These are phyloP conservation scores for Heteropelma amictum DNA, from an alignment of 2,888 invertebrate species.

Conservation along the genomic window DNA sequence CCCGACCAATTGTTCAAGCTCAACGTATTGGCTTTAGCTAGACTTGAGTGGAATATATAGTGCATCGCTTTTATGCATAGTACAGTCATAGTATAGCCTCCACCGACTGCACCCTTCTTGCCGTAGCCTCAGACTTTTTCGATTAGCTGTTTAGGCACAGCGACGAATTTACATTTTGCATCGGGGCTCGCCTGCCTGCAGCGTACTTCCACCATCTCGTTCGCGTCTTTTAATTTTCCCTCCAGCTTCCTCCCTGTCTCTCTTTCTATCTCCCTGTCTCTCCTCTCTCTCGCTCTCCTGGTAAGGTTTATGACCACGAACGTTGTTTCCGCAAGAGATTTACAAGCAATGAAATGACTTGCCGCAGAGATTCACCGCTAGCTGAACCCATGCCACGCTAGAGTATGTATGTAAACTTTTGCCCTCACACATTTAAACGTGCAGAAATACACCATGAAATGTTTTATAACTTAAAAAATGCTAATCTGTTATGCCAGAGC, in stretches of 20 bases:
- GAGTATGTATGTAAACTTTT: constrained; percentile 5
- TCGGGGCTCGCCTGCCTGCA: constrained; percentile 20
- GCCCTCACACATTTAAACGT: constrained; percentile 13
- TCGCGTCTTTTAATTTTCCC: constrained; percentile 7
- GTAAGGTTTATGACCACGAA: constrained; percentile 53
- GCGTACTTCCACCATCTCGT: neutral
- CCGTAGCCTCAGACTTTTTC: constrained; percentile 43
- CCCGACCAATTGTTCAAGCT: constrained; percentile 21
- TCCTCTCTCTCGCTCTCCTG: neutral
- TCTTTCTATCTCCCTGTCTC: neutral
- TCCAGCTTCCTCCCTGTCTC: neutral
- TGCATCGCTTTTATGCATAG: neutral
- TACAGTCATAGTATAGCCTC: neutral
- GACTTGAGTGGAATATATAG: neutral
- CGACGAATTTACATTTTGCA: constrained; percentile 57
- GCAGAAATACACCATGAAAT: neutral
- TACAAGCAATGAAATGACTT: constrained; percentile 38
- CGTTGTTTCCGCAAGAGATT: constrained; percentile 53
- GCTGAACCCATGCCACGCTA: constrained; percentile 29
- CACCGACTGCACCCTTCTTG: constrained; percentile 2
- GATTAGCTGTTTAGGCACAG: constrained; percentile 56
- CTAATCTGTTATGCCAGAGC: too few relatives aligned
- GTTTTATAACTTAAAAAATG: too few relatives aligned
- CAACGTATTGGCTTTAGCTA: constrained; percentile 11
- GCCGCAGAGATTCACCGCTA: constrained; percentile 29